Conservation (phyloP, 92 coral and sea anemone species). For the Epizoanthus illoricatus region DNA sequence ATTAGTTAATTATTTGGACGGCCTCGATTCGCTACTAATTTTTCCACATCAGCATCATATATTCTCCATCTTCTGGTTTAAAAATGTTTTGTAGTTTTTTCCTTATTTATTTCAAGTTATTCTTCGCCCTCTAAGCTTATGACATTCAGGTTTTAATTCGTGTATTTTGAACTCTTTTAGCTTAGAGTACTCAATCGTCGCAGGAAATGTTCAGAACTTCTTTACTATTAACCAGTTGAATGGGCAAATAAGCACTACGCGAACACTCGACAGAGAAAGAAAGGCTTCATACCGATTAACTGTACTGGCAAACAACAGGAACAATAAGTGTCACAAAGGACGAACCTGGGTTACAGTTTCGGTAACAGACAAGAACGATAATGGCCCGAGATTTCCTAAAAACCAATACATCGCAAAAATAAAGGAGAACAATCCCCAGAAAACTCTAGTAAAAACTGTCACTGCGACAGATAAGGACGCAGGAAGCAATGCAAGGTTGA, state of each 20-base stretch:
- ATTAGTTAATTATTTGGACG: no score
- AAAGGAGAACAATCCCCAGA: constrained; percentile 58
- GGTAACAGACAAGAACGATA: constrained; percentile 66
- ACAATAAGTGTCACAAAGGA: constrained; percentile 78
- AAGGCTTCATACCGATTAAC: constrained; percentile 60
- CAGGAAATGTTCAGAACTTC: constrained; percentile 49
- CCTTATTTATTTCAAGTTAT: no score
- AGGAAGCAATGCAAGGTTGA: constrained; percentile 51
- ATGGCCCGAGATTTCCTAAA: constrained; percentile 46
- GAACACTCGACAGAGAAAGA: constrained; percentile 58
- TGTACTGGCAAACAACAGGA: constrained; percentile 52
- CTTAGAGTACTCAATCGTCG: constrained; percentile 60
- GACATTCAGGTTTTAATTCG: neutral
- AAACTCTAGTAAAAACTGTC: constrained; percentile 54
- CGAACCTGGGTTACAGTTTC: constrained; percentile 65
- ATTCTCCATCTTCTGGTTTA: no score
- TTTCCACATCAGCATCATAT: no score
- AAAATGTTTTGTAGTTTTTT: no score
- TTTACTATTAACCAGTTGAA: constrained; percentile 51
- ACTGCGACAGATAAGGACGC: constrained; percentile 73
- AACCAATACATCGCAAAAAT: constrained; percentile 45
- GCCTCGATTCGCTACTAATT: no score
- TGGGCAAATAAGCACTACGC: constrained; percentile 50
- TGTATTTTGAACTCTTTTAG: constrained; percentile 36
- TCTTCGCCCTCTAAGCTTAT: no score